Evolutionary conservation across 2,113 vertebrate species (phyloP).

Genomic region (Pungitius pungitius): DNA sequence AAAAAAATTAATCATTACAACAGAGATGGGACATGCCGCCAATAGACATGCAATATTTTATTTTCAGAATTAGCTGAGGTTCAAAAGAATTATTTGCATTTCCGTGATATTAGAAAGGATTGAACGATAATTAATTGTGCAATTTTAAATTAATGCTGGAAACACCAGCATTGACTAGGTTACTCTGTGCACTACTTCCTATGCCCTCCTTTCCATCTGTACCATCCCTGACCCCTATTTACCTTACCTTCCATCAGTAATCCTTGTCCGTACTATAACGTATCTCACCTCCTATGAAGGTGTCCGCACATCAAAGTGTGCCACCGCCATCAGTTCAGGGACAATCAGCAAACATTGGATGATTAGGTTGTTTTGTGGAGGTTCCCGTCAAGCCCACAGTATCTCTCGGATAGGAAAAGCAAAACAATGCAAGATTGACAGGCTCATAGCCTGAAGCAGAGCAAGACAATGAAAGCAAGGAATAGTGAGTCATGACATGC

Average conservation of each 20-base stretch:
- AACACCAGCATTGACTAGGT: background rate
- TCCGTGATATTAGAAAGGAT: background rate
- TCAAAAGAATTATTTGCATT: background rate
- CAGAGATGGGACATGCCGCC: background rate
- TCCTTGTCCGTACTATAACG: background rate
- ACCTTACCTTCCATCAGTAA: conserved; percentile 6
- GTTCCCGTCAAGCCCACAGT: conserved; percentile 48
- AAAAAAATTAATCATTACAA: background rate
- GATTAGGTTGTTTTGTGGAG: conserved; percentile 62
- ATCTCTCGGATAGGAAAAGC: conserved; percentile 54
- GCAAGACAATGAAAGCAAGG: conserved; percentile 70
- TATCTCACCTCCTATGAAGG: conserved; percentile 57
- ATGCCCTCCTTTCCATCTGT: background rate
- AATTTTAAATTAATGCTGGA: background rate
- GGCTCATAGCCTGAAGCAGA: conserved; percentile 59
- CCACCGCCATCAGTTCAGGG: conserved; percentile 37
- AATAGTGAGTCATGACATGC: conserved; percentile 74
- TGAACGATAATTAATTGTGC: background rate
- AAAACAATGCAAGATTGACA: conserved; percentile 62
- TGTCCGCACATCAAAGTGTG: conserved; percentile 57
- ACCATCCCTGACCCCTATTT: conserved; percentile 32
- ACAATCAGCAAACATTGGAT: conserved; percentile 66
- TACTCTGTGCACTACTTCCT: background rate
- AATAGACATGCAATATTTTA: background rate
- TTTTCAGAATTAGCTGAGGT: background rate